Base-by-base conservation (phyloP, 2,797 vertebrate genomes). In the Siniperca undulata region DNA sequence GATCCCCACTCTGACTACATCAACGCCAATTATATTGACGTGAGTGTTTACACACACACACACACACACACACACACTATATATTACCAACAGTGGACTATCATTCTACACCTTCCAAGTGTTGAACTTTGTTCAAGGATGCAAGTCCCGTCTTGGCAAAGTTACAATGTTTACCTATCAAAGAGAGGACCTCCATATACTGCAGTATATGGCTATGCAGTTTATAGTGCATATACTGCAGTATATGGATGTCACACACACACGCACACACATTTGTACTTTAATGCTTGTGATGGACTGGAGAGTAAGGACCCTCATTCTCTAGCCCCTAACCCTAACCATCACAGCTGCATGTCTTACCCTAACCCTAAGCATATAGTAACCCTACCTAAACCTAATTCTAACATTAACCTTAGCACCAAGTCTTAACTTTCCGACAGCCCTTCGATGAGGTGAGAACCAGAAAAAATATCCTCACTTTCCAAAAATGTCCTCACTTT, bases 1-100 rank as follows among this genome's bases (percentile, higher is more conserved):
- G 98, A 99, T 94, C 97, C 97, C 4, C 98, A 99, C 92, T 99
- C 98, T 0, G 98, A 99, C 96, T 99, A 99, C 92, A 99, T 99
- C 91, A 99, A 99, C 24, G 98, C 98, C 93, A 99, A 99, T 89
- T 99, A 99, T 77, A 99, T 99, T 3, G 98, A 99, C 0, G 98
- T 99, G 92, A 98, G 98, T 94, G 48, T 60, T 17, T 2, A 53
- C 59, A 40, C 58, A 44, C 36, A 53, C 60, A 38, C 34, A 46
- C 34, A 72, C 46, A 81, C 62, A 86, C 60, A 42, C 8, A 9
- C 27, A n/a, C n/a, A n/a, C n/a, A n/a, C n/a, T n/a, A n/a, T 36
- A 36, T 36, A 36, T 36, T 36, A 36, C 36, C 36, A 36, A 36
- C 36, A 36, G 36, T 36, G 36, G 36, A 36, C 36, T 36, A 36